These are phyloP conservation scores for Xyrauchen texanus DNA, from an alignment of 2,113 vertebrate species.

Conservation along the genomic window DNA sequence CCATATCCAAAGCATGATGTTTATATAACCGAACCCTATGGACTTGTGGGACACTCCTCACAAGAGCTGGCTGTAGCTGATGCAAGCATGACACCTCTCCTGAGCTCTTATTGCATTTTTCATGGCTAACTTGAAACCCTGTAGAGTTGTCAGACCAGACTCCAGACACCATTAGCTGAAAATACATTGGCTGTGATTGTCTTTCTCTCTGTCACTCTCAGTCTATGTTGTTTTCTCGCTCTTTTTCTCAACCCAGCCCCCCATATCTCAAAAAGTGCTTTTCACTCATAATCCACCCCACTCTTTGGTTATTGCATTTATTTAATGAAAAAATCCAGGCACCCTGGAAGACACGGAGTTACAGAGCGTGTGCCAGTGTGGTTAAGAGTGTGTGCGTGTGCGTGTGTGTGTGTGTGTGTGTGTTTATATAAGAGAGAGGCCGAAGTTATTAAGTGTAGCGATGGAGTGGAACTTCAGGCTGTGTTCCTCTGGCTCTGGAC, in stretches of 20 bases:
- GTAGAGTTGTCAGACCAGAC: constrained; percentile 46
- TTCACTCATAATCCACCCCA: constrained; percentile 56
- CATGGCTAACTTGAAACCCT: constrained; percentile 43
- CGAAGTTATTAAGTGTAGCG: constrained; percentile 47
- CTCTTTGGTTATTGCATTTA: constrained; percentile 61
- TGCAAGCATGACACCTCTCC: constrained; percentile 9
- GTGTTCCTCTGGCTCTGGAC: constrained; percentile 50
- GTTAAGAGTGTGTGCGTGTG: no score
- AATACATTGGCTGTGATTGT: constrained; percentile 43
- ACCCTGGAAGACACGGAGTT: constrained; percentile 42
- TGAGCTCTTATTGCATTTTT: constrained; percentile 46
- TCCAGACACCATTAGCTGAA: constrained; percentile 48
- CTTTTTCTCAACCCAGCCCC: not conserved
- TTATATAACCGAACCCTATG: constrained; percentile 34
- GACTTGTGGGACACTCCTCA: constrained; percentile 36
- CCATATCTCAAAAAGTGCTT: constrained; percentile 55
- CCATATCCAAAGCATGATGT: constrained; percentile 21
- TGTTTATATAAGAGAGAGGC: constrained; percentile 36
- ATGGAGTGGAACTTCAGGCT: constrained; percentile 53
- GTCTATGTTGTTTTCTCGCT: not conserved
- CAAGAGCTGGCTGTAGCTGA: constrained; percentile 26
- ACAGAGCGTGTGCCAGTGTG: constrained; percentile 23
- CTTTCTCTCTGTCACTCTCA: constrained; percentile 16
- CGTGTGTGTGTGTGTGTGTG: constrained; percentile 25
- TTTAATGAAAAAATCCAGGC: constrained; percentile 59